These are phyloP conservation scores for Plectropomus leopardus DNA, from an alignment of 2,113 vertebrate genomes.

Conservation along the genomic window DNA sequence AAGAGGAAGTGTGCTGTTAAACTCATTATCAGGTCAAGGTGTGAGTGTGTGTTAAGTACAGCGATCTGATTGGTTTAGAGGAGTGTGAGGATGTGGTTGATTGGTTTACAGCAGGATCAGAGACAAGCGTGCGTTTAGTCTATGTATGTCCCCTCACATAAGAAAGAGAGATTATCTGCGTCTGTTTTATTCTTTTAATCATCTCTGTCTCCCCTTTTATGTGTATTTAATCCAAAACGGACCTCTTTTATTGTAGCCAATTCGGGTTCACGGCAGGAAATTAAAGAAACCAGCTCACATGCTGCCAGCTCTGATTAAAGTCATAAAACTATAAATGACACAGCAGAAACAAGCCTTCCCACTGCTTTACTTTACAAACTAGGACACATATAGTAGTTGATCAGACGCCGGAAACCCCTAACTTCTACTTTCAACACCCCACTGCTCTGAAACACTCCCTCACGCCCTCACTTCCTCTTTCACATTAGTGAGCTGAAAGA, in stretches of 20 bases:
- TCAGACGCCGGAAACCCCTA: slow-evolving; percentile 54
- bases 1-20: slow-evolving; percentile 4
- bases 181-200: background rate
- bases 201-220: background rate
- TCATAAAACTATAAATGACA: slow-evolving; percentile 63
- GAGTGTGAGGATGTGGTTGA: slow-evolving; percentile 28
- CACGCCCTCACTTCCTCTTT: slow-evolving; percentile 72
- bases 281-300: slow-evolving; percentile 45
- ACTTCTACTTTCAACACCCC: slow-evolving; percentile 68
- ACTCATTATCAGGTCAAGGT: slow-evolving; percentile 5
- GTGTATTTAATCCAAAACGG: slow-evolving; percentile 32
- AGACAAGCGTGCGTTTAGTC: background rate
- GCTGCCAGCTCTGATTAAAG: slow-evolving; percentile 31
- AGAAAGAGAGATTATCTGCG: slow-evolving; percentile 45
- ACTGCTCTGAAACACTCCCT: slow-evolving; percentile 21
- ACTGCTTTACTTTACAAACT: slow-evolving; percentile 20
- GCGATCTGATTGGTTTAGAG: slow-evolving; percentile 29
- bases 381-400: slow-evolving; percentile 1
- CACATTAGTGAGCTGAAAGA: background rate
- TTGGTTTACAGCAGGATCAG: slow-evolving; percentile 52
- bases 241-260: slow-evolving; percentile 52
- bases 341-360: background rate
- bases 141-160: slow-evolving; percentile 3
- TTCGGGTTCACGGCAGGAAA: slow-evolving; percentile 57
- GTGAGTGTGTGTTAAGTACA: slow-evolving; percentile 2